Base-by-base conservation (phyloP, 2,888 invertebrate species). In the Drosophila tanythrix region DNA sequence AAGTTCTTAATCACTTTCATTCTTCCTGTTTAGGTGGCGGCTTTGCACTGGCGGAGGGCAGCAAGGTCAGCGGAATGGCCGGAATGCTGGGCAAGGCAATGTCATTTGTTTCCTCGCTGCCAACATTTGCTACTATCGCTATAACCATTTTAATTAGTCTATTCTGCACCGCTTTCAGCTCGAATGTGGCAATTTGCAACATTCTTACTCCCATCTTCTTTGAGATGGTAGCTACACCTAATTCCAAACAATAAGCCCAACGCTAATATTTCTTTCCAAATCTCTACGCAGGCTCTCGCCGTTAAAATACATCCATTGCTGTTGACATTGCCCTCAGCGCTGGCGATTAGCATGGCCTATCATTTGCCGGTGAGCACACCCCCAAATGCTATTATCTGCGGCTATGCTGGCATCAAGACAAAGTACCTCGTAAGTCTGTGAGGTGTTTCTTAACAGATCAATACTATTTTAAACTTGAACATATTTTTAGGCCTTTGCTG, bases 321-420 rank as follows among this genome's bases (percentile, higher is more conserved):
- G 92, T 94, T 98, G 91, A 97, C 98, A 96, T 94, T 98, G 80
- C 98, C 98, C 0, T 96, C 97, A 0, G 95, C 97, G 0, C 93
- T 98, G 25, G 96, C 96, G 6, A 97, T 97, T 88, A 98, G 97
- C 50, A 97, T 97, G 94, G 97, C 97, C 2, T 97, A 97, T 94
- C 97, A 97, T 94, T 94, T 98, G 92, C 98, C 98, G 0, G 98
- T 98, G 8, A 98, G 98, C 29, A 98, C 98, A 0, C 98, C 98
- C 1, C 98, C 98, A 6, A 99, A 98, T 93, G 98, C 98, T 2
- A 97, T 98, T 70, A 97, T 97, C 0, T 96, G 97, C 27, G 96
- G 96, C 0, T 96, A 96, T 5, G 96, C 96, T 0, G 95, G 95
- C 81, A 96, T 97, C 93, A 95, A 95, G 74, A 96, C 96, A 1